These are phyloP conservation scores for Diplodus puntazzo DNA, from an alignment of 2,797 vertebrate species.

Conservation along the genomic window DNA sequence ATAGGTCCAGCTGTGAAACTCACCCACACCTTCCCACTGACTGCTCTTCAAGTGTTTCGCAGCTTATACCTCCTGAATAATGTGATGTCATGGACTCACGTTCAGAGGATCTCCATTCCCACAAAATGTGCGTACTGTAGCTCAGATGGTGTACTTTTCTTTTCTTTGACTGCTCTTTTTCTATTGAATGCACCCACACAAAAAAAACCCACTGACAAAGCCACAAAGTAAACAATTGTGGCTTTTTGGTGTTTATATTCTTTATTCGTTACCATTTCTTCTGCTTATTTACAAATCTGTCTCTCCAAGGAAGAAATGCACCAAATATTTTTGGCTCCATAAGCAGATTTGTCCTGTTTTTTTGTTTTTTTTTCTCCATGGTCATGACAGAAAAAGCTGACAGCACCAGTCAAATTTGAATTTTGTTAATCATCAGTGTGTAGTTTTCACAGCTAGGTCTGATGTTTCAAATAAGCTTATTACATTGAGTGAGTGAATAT, in stretches of 20 bases:
- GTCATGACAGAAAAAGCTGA: not conserved
- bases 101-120: not conserved
- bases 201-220: too few species aligned
- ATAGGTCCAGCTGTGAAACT: constrained; percentile 2
- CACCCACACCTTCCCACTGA: not conserved
- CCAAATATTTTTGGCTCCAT: too few species aligned
- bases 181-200: too few species aligned
- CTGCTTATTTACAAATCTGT: too few species aligned
- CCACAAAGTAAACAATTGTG: too few species aligned
- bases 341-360: not conserved
- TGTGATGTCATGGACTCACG: not conserved
- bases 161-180: too few species aligned
- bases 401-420: not conserved
- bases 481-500: too few species aligned
- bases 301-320: too few species aligned
- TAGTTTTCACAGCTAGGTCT: not conserved
- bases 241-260: too few species aligned
- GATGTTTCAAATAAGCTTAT: too few species aligned
- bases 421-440: not conserved
- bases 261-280: too few species aligned
- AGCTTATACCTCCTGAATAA: not conserved
- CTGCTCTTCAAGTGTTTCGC: not conserved
- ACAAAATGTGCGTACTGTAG: not conserved
- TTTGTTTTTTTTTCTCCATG: not conserved
- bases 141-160: too few species aligned